Percentiles rank a stretch among this genome's conserved stretches.
phyloP scores from a whole-genome alignment of 1,140 invertebrate genomes.

The Neelides sp. region DNA sequence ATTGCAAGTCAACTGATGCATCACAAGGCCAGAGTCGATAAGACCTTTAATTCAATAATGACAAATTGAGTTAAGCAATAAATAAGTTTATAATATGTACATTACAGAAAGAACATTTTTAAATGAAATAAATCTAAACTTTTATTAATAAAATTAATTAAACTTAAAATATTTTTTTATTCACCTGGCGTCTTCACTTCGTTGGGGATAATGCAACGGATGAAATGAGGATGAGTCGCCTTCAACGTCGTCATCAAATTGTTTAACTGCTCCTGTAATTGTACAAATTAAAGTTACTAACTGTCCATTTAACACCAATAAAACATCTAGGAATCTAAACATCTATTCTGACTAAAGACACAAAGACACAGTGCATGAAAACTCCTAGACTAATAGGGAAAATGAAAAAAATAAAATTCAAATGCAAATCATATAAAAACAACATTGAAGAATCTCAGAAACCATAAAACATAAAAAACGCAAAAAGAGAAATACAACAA shows the following conservation, averaged over 20 bases:
- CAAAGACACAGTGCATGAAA: neutral
- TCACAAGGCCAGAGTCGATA: slow-evolving; percentile 48
- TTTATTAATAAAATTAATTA: too few relatives aligned
- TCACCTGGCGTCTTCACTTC: slow-evolving; percentile 47
- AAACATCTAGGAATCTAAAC: neutral
- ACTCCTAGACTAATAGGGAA: neutral
- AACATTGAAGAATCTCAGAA: too few relatives aligned
- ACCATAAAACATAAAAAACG: too few relatives aligned
- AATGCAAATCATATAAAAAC: too few relatives aligned
- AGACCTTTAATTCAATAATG: too few relatives aligned
- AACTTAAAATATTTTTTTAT: too few relatives aligned
- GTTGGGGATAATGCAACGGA: slow-evolving; percentile 56
- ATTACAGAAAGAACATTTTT: too few relatives aligned
- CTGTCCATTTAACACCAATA: neutral
- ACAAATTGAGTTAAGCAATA: too few relatives aligned
- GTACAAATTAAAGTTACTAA: slow-evolving; percentile 29
- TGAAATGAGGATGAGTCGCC: slow-evolving; percentile 51
- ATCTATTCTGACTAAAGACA: neutral
- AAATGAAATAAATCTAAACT: too few relatives aligned
- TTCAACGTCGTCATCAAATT: slow-evolving; percentile 45
- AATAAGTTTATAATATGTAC: too few relatives aligned
- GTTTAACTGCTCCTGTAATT: slow-evolving; percentile 37
- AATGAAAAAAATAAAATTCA: neutral
- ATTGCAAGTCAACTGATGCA: slow-evolving; percentile 50
- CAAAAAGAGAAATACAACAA: too few relatives aligned